Conservation (phyloP, 2,888 invertebrate species). For the Deroplatys truncata region DNA sequence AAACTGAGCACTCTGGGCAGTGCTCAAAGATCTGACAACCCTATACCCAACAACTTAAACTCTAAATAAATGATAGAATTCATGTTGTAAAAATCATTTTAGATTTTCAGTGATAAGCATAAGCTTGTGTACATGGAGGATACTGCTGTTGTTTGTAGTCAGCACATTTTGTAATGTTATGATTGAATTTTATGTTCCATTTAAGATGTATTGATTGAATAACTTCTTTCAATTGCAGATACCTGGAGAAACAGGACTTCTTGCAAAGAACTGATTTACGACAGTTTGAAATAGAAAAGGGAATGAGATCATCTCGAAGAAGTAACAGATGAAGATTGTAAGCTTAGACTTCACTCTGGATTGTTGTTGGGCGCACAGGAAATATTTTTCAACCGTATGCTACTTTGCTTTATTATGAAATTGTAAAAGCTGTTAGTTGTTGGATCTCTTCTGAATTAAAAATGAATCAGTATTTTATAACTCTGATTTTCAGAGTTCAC, state of each 20-base stretch:
- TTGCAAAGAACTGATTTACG: conserved; percentile 82
- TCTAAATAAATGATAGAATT: too few relatives aligned
- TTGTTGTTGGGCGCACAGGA: not conserved
- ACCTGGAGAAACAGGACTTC: conserved; percentile 87
- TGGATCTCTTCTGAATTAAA: not conserved
- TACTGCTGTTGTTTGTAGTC: too few relatives aligned
- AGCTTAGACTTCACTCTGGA: not conserved
- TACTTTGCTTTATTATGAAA: not conserved
- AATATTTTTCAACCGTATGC: not conserved
- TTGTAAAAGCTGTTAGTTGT: not conserved
- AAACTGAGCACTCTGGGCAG: too few relatives aligned
- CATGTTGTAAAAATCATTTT: too few relatives aligned
- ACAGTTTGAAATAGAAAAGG: conserved; percentile 88
- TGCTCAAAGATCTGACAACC: too few relatives aligned
- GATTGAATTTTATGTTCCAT: too few relatives aligned
- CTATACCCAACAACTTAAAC: too few relatives aligned
- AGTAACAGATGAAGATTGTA: conserved; percentile 52
- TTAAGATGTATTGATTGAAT: too few relatives aligned
- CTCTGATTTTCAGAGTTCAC: not conserved
- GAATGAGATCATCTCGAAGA: conserved; percentile 62
- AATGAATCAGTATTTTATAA: not conserved
- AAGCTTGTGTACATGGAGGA: too few relatives aligned
- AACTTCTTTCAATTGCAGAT: conserved; percentile 49
- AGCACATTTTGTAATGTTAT: too few relatives aligned
- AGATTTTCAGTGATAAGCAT: too few relatives aligned